A percentile compares a stretch with the other conserved stretches of the same genome.
Conservation (phyloP, 2,888 invertebrate species). For the Hydropsyche betteni region DNA sequence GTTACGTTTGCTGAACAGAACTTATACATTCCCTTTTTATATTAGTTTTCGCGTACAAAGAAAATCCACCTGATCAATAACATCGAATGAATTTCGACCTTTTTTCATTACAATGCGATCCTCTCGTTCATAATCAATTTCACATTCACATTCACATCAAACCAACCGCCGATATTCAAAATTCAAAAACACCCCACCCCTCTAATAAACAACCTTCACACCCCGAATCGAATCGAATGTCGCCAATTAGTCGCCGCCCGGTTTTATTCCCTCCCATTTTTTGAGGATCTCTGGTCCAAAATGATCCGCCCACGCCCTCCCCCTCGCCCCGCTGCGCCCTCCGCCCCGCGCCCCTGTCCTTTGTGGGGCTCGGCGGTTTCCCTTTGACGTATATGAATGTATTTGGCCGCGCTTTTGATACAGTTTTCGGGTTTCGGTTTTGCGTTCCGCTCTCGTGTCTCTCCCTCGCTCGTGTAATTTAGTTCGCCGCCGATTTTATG, state of each 20-base stretch:
- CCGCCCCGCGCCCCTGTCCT: constrained; percentile 36
- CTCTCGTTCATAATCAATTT: too few relatives aligned
- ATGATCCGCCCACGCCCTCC: constrained; percentile 7
- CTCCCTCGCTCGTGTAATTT: too few relatives aligned
- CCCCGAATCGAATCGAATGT: too few relatives aligned
- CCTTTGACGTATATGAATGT: constrained; percentile 42
- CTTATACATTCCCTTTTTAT: constrained; percentile 4
- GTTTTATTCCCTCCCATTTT: neutral
- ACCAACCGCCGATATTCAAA: too few relatives aligned
- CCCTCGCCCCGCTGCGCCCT: constrained; percentile 25
- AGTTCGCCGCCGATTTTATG: too few relatives aligned
- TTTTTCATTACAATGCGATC: too few relatives aligned
- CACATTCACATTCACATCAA: too few relatives aligned
- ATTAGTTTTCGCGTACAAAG: neutral
- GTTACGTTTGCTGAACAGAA: constrained; percentile 2
- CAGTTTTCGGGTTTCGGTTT: constrained; percentile 38
- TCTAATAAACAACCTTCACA: too few relatives aligned
- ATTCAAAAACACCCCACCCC: too few relatives aligned
- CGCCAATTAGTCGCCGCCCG: too few relatives aligned
- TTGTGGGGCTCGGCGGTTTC: constrained; percentile 41
- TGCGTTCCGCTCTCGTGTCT: constrained; percentile 14
- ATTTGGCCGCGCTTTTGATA: constrained; percentile 42
- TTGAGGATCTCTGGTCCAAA: constrained; percentile 32
- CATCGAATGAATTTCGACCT: too few relatives aligned
- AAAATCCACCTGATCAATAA: too few relatives aligned